Percentiles rank a stretch among this genome's conserved stretches.
Conservation (phyloP, 2,797 vertebrate genomes). For the Bovichtus variegatus region DNA sequence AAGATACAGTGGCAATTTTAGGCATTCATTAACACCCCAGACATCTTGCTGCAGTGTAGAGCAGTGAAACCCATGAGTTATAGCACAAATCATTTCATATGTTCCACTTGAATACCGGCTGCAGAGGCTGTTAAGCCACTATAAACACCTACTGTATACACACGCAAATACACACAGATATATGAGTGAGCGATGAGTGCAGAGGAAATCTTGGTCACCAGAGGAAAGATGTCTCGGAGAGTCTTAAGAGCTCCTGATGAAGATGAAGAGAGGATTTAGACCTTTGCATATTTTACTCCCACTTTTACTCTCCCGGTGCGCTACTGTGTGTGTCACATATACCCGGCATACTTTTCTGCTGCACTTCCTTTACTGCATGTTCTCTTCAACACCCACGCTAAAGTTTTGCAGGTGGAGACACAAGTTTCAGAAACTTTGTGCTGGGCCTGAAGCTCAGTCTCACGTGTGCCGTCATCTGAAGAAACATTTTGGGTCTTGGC, state of each 20-base stretch:
- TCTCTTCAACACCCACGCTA: slow-evolving; percentile 32
- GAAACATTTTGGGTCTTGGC: slow-evolving; percentile 2
- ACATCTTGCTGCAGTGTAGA: slow-evolving; percentile 46
- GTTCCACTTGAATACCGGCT: slow-evolving; percentile 69
- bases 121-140: slow-evolving; percentile 58
- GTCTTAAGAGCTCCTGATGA: slow-evolving; percentile 80
- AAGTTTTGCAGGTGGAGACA: slow-evolving; percentile 44
- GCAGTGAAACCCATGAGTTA: slow-evolving; percentile 64
- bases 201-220: slow-evolving; percentile 70
- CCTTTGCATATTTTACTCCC: slow-evolving; percentile 74
- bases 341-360: slow-evolving; percentile 36
- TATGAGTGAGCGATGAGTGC: slow-evolving; percentile 67
- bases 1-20: slow-evolving; percentile 68
- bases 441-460: neutral
- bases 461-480: slow-evolving; percentile 8
- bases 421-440: slow-evolving; percentile 36
- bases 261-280: slow-evolving; percentile 78
- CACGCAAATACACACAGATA: slow-evolving; percentile 43
- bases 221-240: slow-evolving; percentile 70
- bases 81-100: slow-evolving; percentile 71
- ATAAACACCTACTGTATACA: slow-evolving; percentile 66
- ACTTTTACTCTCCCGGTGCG: slow-evolving; percentile 54
- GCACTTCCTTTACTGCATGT: slow-evolving; percentile 38
- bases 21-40: slow-evolving; percentile 69
- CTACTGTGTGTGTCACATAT: slow-evolving; percentile 53